Evolutionary conservation across 2,113 vertebrate species (phyloP), one percentile per base, ranked within the genome.

Genomic region (Gobiocypris rarus): DNA sequence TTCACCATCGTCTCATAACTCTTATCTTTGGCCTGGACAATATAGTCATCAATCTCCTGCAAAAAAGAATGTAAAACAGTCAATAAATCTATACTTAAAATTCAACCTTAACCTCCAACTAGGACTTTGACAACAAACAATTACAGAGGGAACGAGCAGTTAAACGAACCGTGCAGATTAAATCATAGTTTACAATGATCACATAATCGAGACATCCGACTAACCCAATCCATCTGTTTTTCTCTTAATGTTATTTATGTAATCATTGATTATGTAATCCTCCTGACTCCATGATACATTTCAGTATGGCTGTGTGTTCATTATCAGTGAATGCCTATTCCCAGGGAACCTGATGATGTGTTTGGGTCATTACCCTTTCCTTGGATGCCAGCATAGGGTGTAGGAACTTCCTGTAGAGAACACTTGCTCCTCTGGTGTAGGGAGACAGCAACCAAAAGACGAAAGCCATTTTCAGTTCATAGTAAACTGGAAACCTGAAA

Each of bases 1-100:
- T 95, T 96, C 83, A 96, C 95, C 96, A 97, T 95, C 3, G 96
- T 96, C 87, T 96, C 96, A 73, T 97, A 97, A 85, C 96, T 94
- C 87, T 92, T 93, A 86, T 97, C 95, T 91, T 96, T 97, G 84
- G 95, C 96, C 88, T 97, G 96, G 24, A 96, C 89, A 0, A 97
- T 95, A 79, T 96, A 97, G 28, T 96, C 95, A 38, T 97, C 96
- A 69, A 97, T 97, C 83, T 97, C 96, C 96, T 97, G 85, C 83
- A 75, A 26, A 54, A 82, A 22, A 45, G 13, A 61, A 45, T 15
- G 58, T 7, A 28, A 48, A 80, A 79, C 41, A 63, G 9, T 65
- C 24, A 11, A 43, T 26, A 61, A 14, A 38, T 19, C 2, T 28
- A 26, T 14, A 9, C 6, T 50, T 28, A 0, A 71, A 43, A 17